Evolutionary conservation across 2,113 vertebrate species (phyloP), one percentile per base, ranked within the genome.

Genomic region (Zosterops japonicus): DNA sequence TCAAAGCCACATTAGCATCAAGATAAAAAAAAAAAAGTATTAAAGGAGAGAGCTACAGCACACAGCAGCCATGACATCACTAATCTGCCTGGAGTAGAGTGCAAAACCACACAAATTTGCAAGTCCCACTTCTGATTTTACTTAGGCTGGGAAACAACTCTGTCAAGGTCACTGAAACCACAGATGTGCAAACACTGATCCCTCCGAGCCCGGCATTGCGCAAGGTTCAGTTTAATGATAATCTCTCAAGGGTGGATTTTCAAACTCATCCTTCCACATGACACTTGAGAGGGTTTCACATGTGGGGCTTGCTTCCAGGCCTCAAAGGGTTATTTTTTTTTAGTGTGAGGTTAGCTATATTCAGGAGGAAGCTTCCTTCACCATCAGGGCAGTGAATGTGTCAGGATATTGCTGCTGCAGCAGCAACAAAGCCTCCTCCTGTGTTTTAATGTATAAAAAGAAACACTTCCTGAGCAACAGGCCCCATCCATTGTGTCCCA

Each of bases 321-420:
- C 77, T 69, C 57, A 42, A 71, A 87, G 57, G 1, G 50, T 82
- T 49, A 49, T 49, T 24, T 49, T 49, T 47, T 84, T 84, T 64
- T 41, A 5, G 8, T 27, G 69, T 82, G 53, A 95, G 49, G 49
- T 65, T 22, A 19, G 53, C 81, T 85, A 11, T 42, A 85, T 82
- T 89, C 89, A 89, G 74, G 89, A 75, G 1, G 31, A 89, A 95
- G 91, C 95, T 95, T 95, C 93, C 83, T 84, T 82, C 21, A 19
- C 35, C 67, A 39, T 50, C 56, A 25, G 61, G 41, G 13, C 61
- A 27, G 49, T 1, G 42, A 93, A 42, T 0, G 7, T 24, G 74
- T 77, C 74, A 79, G 94, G 87, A 92, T 81, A 56, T 63, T 20
- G 50, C 82, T 92, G 76, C 87, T 47, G 55, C 25, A 24, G 81